Base-by-base conservation (phyloP, 2,797 vertebrate species). In the Sebastes kiyomatsui region DNA sequence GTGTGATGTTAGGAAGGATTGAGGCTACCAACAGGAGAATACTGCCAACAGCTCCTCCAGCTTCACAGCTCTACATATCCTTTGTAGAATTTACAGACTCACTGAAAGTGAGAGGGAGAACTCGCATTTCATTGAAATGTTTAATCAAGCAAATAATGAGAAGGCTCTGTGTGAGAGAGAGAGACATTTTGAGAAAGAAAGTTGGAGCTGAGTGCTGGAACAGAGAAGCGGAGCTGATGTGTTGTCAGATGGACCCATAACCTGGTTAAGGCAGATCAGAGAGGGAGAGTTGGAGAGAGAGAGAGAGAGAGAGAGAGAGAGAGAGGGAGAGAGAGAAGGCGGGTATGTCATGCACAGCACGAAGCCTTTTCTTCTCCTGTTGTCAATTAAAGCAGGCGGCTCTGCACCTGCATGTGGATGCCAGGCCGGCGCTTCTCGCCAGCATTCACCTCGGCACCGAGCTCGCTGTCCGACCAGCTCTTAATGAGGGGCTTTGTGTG, bases 401-500 rank as follows among this genome's bases (percentile, higher is more conserved):
- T 72, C 85, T 91, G 92, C 87, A 94, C 91, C 90, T 95, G 92
- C 90, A 75, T 83, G 84, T 58, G 84, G 88, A 92, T 84, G 85
- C 88, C 87, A 90, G 81, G 55, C 82, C 32, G 74, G 67, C 16
- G 35, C 80, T 80, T 71, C 82, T 52, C 85, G 82, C 88, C 88
- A 83, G 81, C 81, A 76, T 87, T 92, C 91, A 92, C 91, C 91
- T 88, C 87, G 81, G 91, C 88, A 75, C 79, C 42, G 20, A 64
- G 81, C 83, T 83, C 75, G 67, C 90, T 82, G 90, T 92, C 92
- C 89, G 83, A 75, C 85, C 83, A 60, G 83, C 84, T 91, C 90
- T 87, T 94, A 94, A 94, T 94, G 93, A 93, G 92, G 84, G 86
- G 88, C 87, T 93, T 94, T 93, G 89, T 93, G 88, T 56, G 79